phyloP scores from a whole-genome alignment of 2,888 invertebrate species.

The Mamestra brassicae region DNA sequence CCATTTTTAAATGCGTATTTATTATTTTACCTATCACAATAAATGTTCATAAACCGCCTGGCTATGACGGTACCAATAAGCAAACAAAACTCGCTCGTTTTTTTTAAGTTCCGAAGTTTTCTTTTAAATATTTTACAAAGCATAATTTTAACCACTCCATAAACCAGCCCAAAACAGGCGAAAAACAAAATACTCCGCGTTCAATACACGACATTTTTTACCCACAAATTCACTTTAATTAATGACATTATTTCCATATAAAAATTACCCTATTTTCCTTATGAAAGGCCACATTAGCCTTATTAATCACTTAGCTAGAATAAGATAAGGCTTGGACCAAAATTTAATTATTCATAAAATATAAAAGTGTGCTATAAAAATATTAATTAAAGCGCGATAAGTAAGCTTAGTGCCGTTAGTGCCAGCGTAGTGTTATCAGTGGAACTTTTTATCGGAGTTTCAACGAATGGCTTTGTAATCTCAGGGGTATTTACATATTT shows the following conservation, averaged over 20 bases:
- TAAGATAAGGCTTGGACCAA: slow-evolving; percentile 69
- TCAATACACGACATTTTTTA: slow-evolving; percentile 43
- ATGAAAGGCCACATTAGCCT: slow-evolving; percentile 71
- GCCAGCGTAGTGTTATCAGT: slow-evolving; percentile 52
- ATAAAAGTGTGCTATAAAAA: slow-evolving; percentile 77
- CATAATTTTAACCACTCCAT: background rate
- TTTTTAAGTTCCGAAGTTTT: too few species aligned
- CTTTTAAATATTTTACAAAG: too few species aligned
- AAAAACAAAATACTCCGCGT: slow-evolving; percentile 53
- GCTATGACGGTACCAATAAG: too few species aligned
- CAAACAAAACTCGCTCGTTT: too few species aligned
- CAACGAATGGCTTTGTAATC: slow-evolving; percentile 60
- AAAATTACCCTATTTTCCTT: slow-evolving; percentile 71
- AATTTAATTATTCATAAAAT: slow-evolving; percentile 71
- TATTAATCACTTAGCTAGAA: slow-evolving; percentile 72
- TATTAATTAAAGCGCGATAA: slow-evolving; percentile 85
- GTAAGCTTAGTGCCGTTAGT: slow-evolving; percentile 54
- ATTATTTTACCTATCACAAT: too few species aligned
- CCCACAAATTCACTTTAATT: slow-evolving; percentile 65
- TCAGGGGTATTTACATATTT: slow-evolving; percentile 49
- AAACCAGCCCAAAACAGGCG: slow-evolving; percentile 7
- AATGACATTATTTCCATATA: slow-evolving; percentile 69
- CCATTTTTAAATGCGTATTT: too few species aligned
- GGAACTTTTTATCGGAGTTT: slow-evolving; percentile 57
- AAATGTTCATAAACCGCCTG: too few species aligned